phyloP scores from a whole-genome alignment of 2,113 vertebrate species.

The Bagarius yarrelli region DNA sequence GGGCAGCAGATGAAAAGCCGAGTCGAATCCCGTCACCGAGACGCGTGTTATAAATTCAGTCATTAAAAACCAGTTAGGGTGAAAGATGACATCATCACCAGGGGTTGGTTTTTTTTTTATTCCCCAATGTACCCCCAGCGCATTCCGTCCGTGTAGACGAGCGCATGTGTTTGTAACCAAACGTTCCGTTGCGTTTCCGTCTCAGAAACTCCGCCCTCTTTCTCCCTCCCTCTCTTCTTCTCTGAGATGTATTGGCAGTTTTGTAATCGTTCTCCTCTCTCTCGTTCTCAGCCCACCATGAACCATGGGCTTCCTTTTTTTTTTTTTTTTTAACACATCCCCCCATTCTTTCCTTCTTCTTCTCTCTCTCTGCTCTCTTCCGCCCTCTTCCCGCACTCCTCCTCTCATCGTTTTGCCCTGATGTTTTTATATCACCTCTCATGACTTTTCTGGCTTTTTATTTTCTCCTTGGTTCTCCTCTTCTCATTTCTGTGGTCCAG shows the following conservation, averaged over 20 bases:
- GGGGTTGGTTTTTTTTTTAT: neutral
- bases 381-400: constrained; percentile 16
- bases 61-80: constrained; percentile 27
- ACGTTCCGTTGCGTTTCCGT: neutral
- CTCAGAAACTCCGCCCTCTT: neutral
- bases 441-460: constrained; percentile 63
- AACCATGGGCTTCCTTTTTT: constrained; percentile 16
- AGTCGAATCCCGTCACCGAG: constrained; percentile 21
- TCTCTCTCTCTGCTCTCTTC: constrained; percentile 49
- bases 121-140: neutral
- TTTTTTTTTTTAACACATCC: neutral
- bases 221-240: constrained; percentile 6
- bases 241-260: constrained; percentile 48
- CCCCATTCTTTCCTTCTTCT: neutral
- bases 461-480: constrained; percentile 57
- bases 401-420: constrained; percentile 44
- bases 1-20: constrained; percentile 10
- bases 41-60: constrained; percentile 23
- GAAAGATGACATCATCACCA: constrained; percentile 6
- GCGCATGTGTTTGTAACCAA: neutral
- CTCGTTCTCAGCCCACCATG: constrained; percentile 35
- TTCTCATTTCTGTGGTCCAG: constrained; percentile 55
- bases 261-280: constrained; percentile 12
- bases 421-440: constrained; percentile 63
- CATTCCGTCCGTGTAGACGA: neutral